Evolutionary conservation across 2,113 vertebrate species (phyloP).

Genomic region (Ochotona curzoniae): DNA sequence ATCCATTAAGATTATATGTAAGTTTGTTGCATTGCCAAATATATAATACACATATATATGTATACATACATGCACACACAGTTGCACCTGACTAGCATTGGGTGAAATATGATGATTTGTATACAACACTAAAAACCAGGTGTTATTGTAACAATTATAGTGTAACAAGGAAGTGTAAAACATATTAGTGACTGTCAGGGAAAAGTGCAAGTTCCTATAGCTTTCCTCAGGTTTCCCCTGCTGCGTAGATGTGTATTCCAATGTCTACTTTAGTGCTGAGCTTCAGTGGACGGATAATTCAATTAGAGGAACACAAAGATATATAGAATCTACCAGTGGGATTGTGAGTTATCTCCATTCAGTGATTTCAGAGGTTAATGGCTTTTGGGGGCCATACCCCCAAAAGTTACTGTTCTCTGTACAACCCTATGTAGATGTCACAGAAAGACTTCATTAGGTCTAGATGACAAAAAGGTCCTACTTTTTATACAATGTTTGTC

Average conservation of each 20-base stretch:
- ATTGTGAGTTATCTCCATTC: not conserved
- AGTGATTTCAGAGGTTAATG: not conserved
- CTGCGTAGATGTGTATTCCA: not conserved
- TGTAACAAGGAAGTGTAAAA: not conserved
- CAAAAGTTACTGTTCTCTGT: not conserved
- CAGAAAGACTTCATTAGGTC: not conserved
- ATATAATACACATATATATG: no score
- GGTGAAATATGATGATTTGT: not conserved
- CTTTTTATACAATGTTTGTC: no score
- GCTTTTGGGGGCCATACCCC: no score
- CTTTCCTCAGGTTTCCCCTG: not conserved
- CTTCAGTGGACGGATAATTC: not conserved
- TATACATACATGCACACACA: not conserved
- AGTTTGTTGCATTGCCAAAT: not conserved
- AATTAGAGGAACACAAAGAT: no score
- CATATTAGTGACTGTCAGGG: not conserved
- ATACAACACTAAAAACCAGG: not conserved
- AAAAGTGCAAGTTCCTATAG: not conserved
- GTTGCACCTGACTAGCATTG: not conserved
- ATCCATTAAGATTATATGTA: not conserved
- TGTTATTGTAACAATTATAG: no score
- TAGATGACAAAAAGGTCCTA: not conserved
- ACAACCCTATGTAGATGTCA: not conserved
- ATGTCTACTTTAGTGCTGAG: not conserved
- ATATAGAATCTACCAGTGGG: not conserved